Base-by-base conservation (phyloP, 1,140 invertebrate species). In the Holcopasites calliopsidis region DNA sequence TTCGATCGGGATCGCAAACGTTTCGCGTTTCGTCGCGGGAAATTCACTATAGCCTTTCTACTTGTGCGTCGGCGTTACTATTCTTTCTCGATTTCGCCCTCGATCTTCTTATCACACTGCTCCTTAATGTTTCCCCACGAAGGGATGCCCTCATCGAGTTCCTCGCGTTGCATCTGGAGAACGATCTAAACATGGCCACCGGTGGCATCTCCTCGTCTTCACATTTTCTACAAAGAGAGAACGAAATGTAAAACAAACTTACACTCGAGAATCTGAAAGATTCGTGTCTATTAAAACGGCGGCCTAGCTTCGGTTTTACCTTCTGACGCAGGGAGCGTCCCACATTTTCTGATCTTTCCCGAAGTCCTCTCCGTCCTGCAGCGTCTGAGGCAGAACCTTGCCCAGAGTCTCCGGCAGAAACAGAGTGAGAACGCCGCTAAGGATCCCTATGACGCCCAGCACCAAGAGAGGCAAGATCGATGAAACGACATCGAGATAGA, bases 301-400 rank as follows among this genome's bases (percentile, higher is more conserved):
- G 10, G 4, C 4, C 31, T 64, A 3, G 44, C 44, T n/a, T 23
- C 40, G 31, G 55, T 88, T 89, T 90, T 87, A 94, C 94, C 92
- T 93, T 65, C 92, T 92, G 71, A 94, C 92, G 83, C 95, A 96
- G n/a, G 96, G 96, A 77, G 95, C 94, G 75, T 96, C 95, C 93
- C 95, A 96, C 76, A 97, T 94, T 80, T 92, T 93, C 85, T 97
- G 96, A 70, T 95, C 93, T 52, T 93, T 94, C 40, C 96, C 96
- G 85, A 97, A 97, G 78, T 95, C 93, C 91, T 97, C 96, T 10
- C 96, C 96, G 86, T 97, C 96, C 66, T 94, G 93, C 1, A 97
- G 87, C 0, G 96, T 96, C 85, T 97, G 95, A 0, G 97, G 96
- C 65, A 97, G 91, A 80, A 96, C 96, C 52, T 95, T 94, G 82